phyloP scores from a whole-genome alignment of 2,113 vertebrate genomes.

The Sminthopsis crassicaudata region DNA sequence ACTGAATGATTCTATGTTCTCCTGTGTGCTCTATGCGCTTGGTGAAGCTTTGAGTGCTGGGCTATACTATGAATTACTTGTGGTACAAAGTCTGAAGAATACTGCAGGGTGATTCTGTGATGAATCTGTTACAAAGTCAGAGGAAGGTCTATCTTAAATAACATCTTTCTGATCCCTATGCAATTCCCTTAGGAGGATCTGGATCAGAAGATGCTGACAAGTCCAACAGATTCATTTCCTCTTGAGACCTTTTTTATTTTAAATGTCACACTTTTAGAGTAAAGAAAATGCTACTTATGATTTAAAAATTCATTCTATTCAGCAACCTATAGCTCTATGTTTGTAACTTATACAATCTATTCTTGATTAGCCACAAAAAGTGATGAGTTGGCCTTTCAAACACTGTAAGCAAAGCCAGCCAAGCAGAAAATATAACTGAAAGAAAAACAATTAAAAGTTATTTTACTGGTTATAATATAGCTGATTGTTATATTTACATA shows the following conservation, averaged over 20 bases:
- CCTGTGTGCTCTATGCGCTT: not conserved
- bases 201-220: not conserved
- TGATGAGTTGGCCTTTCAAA: slow-evolving; percentile 87
- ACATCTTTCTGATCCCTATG: not conserved
- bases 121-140: not conserved
- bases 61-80: not conserved
- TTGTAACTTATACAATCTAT: slow-evolving; percentile 82
- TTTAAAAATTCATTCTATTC: slow-evolving; percentile 83
- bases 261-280: slow-evolving; percentile 62
- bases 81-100: not conserved
- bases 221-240: not conserved
- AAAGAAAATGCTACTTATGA: slow-evolving; percentile 69
- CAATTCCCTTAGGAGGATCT: not conserved
- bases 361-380: slow-evolving; percentile 87
- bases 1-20: not conserved
- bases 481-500: slow-evolving; percentile 77
- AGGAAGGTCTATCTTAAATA: not conserved
- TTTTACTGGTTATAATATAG: slow-evolving; percentile 81
- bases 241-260: slow-evolving; percentile 72
- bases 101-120: not conserved
- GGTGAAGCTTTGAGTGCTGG: not conserved
- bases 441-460: slow-evolving; percentile 86
- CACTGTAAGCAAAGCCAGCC: slow-evolving; percentile 80
- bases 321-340: slow-evolving; percentile 81
- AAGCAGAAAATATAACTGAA: slow-evolving; percentile 88